Base-by-base conservation (phyloP, 2,797 vertebrate genomes). In the Naso thynnoides region DNA sequence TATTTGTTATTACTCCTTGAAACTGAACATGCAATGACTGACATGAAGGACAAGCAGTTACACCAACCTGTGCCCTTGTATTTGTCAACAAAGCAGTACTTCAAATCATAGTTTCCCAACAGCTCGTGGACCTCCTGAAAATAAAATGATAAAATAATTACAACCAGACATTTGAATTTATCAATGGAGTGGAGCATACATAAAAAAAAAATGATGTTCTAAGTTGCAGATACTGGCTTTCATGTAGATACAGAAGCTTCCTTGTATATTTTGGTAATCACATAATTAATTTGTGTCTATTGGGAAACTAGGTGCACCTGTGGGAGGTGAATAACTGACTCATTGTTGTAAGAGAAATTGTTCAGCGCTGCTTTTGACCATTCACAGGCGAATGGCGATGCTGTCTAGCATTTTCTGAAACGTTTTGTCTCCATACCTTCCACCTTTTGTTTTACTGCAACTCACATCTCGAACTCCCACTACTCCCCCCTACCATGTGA, bases 51-150 rank as follows among this genome's bases (percentile, higher is more conserved):
- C n/a, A n/a, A 24, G 23, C 42, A 39, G 15, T 67, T 27, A 66
- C 6, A 95, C 96, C 91, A 90, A 97, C 97, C 97, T 90, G 97
- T 98, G 80, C 97, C 97, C 86, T 98, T 98, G 93, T 97, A 97
- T 79, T 97, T 98, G 94, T 98, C 97, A 86, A 98, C 97, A 85
- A 98, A 98, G 92, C 97, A 98, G 94, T 98, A 98, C 89, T 98
- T 98, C 84, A 98, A 87, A 85, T 97, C 97, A 85, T 96, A 98
- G 90, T 94, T 95, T 31, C 94, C 92, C 87, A 98, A 86, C 48
- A 98, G 93, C 70, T 98, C 96, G n/a, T 98, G 97, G 47, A 98
- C 96, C 86, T 98, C 97, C 97, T 98, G 90, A 31, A 79, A 71
- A 70, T 8, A 66, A 33, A 5, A 41, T 69, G 49, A 65, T 3